These are phyloP conservation scores for Myxocyprinus asiaticus DNA, from an alignment of 2,113 vertebrate species.

Conservation along the genomic window DNA sequence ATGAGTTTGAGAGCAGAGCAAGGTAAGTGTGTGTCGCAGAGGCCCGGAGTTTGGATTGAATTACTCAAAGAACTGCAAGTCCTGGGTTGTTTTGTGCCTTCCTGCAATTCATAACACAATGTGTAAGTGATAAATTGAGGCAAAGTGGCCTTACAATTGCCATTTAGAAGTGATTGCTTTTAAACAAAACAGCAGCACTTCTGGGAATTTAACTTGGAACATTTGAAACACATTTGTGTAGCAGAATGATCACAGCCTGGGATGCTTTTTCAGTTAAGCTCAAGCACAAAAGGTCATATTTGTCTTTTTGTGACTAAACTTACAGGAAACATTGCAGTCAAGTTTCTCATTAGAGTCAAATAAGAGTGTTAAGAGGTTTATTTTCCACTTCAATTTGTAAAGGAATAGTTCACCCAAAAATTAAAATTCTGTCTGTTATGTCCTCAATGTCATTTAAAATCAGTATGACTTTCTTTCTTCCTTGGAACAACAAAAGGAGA, in stretches of 20 bases:
- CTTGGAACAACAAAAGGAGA: too few relatives aligned
- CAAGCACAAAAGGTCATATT: conserved; percentile 12
- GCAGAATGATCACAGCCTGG: conserved; percentile 12
- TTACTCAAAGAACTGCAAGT: not conserved
- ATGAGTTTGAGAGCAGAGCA: not conserved
- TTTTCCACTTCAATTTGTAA: not conserved
- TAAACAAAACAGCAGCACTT: conserved; percentile 20
- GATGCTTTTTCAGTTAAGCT: not conserved
- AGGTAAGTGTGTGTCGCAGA: not conserved
- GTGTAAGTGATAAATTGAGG: conserved; percentile 62
- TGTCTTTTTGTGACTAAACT: not conserved
- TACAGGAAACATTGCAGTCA: not conserved
- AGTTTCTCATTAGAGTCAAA: conserved; percentile 18
- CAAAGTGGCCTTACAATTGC: conserved; percentile 59
- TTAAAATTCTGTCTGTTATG: too few relatives aligned
- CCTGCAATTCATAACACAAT: conserved; percentile 42
- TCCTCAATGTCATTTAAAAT: too few relatives aligned
- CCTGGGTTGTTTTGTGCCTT: conserved; percentile 42
- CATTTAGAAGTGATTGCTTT: conserved; percentile 10
- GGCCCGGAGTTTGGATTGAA: not conserved
- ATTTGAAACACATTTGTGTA: conserved; percentile 46
- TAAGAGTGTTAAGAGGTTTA: not conserved
- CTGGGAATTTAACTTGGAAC: conserved; percentile 17
- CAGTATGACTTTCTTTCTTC: too few relatives aligned
- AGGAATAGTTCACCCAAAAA: too few relatives aligned